phyloP scores from a whole-genome alignment of 2,113 vertebrate species.

The Tapirus terrestris region DNA sequence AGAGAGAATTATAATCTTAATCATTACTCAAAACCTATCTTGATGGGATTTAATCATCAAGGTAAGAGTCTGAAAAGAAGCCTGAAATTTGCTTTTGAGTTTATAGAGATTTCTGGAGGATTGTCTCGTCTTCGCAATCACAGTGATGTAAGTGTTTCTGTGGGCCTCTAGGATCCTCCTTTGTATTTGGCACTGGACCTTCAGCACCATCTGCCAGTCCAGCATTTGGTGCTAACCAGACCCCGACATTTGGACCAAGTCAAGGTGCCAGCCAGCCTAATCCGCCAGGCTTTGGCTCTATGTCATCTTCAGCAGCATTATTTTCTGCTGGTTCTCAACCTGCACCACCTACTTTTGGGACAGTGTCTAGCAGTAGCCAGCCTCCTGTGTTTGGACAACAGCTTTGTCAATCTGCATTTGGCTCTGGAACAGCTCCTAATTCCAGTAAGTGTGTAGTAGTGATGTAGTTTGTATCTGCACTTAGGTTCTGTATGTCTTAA shows the following conservation, averaged over 20 bases:
- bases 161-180: constrained; percentile 85
- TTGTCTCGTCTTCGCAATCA: background rate
- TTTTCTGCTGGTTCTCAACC: constrained; percentile 89
- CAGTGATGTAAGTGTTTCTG: background rate
- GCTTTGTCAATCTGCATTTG: constrained; percentile 89
- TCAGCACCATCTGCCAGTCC: constrained; percentile 79
- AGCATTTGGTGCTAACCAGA: constrained; percentile 90
- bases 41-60: background rate
- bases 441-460: constrained; percentile 86
- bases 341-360: constrained; percentile 89
- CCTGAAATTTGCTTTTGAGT: background rate
- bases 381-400: constrained; percentile 92
- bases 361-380: constrained; percentile 89
- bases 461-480: background rate
- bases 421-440: constrained; percentile 86
- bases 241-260: constrained; percentile 91
- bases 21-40: background rate
- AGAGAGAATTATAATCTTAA: background rate
- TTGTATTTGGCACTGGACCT: constrained; percentile 89
- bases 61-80: background rate
- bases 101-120: background rate
- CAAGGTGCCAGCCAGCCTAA: constrained; percentile 85
- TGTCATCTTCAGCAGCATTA: constrained; percentile 80
- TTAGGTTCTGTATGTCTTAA: background rate
- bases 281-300: constrained; percentile 89